Base-by-base conservation (phyloP, 2,888 invertebrate species). In the Thelaira solivaga region DNA sequence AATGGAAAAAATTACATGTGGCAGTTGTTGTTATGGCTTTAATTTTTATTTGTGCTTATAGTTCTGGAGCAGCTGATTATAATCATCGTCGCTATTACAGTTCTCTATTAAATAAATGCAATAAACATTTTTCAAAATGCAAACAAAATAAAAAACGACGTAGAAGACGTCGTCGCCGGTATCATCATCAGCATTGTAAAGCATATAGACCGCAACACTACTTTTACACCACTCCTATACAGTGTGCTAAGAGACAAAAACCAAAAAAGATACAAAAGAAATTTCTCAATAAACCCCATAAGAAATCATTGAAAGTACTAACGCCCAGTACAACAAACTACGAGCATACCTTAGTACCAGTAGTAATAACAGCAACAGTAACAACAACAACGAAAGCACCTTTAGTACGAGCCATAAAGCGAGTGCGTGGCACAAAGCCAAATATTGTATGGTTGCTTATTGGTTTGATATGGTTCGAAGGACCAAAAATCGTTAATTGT, bases 391-490 rank as follows among this genome's bases (percentile, higher is more conserved):
- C 51, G 6, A 51, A 29, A 64, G 10, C 20, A 18, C 20, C 53
- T 16, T 26, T 57, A n/a, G 29, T 67, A 1, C 53, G 47, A 0
- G 13, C 47, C 31, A 65, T 65, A 22, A 45, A 16, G 18, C 41
- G 80, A 6, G 71, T 76, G 10, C 71, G 78, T 2, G 75, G 81
- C 10, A 62, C 76, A 10, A 81, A 82, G 18, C 77, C 81, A 5
- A 86, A 88, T 75, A 83, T 88, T 13, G 82, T 88, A 1, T 88
- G 88, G 88, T 65, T 88, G 11, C 80, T 88, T 3, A 88, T 88
- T 67, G 87, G 88, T 0, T 80, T 88, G 0, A 84, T 89, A 26
- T 88, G 88, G 87, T 83, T 88, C 16, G 88, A 88, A 78, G 84
- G 85, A 45, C 84, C 84, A 11, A 86, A 87, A 61, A 80, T 88